Conservation (phyloP, 1,140 invertebrate species). For the Drosophila rhopaloa region DNA sequence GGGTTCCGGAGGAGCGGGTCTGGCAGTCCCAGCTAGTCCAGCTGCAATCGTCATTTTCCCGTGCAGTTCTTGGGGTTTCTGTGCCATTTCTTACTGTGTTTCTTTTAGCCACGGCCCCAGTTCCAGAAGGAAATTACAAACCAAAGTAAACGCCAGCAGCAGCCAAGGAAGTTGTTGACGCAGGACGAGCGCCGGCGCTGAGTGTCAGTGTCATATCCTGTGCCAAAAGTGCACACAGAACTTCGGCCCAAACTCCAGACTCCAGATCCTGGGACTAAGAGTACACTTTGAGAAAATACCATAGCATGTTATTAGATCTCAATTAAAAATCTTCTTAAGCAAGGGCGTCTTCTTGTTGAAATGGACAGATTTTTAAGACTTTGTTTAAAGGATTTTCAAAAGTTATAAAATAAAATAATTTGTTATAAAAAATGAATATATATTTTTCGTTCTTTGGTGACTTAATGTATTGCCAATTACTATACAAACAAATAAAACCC, state of each 20-base stretch:
- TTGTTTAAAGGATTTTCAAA: too few species aligned
- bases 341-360: too few species aligned
- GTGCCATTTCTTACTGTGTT: conserved; percentile 63
- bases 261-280: conserved; percentile 2
- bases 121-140: conserved; percentile 79
- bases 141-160: conserved; percentile 79
- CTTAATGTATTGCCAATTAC: too few species aligned
- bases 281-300: conserved; percentile 1
- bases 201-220: conserved; percentile 82
- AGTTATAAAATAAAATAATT: too few species aligned
- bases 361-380: too few species aligned
- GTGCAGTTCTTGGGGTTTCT: conserved; percentile 65
- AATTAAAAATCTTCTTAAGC: too few species aligned
- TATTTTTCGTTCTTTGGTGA: too few species aligned
- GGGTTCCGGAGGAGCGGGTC: not conserved
- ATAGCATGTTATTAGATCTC: too few species aligned
- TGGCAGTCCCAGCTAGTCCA: conserved; percentile 31
- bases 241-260: conserved; percentile 26
- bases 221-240: conserved; percentile 77
- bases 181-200: conserved; percentile 71
- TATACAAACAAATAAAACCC: too few species aligned
- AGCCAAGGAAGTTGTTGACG: conserved; percentile 77
- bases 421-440: too few species aligned
- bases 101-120: conserved; percentile 64
- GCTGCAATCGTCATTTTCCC: conserved; percentile 72